Evolutionary conservation across 2,888 invertebrate genomes (phyloP).

Genomic region (Diaphora mendica): DNA sequence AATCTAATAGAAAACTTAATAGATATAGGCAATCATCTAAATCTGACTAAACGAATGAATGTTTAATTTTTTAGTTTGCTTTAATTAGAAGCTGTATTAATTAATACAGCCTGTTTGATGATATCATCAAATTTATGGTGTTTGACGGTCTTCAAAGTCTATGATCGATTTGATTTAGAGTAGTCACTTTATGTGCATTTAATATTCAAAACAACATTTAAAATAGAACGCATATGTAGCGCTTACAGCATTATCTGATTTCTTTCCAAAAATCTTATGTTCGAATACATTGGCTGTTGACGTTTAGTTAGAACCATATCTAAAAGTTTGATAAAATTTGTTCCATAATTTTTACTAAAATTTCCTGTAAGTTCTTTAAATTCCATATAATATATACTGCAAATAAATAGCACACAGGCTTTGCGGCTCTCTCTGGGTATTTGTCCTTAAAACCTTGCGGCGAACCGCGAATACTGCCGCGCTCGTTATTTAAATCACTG

Average conservation of each 20-base stretch:
- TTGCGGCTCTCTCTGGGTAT: not conserved
- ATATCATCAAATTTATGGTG: not conserved
- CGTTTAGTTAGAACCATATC: not conserved
- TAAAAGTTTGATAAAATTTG: not conserved
- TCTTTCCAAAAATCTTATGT: not conserved
- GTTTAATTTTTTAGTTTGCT: not conserved
- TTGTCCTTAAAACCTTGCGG: not conserved
- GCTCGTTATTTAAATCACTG: not conserved
- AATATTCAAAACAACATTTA: not conserved
- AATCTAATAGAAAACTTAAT: not conserved
- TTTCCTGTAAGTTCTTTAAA: not conserved
- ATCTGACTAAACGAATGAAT: not conserved
- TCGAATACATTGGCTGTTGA: not conserved
- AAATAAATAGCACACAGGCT: not conserved
- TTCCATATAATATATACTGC: not conserved
- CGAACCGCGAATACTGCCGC: slow-evolving; percentile 1
- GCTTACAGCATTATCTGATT: not conserved
- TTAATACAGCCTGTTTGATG: not conserved
- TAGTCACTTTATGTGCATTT: not conserved
- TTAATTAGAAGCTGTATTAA: not conserved
- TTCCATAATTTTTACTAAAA: not conserved
- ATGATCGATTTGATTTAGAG: not conserved
- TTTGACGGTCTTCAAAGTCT: not conserved
- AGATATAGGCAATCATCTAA: not conserved
- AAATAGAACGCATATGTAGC: too few species aligned